phyloP scores from a whole-genome alignment of 2,113 vertebrate species.

The Odocoileus virginianus region DNA sequence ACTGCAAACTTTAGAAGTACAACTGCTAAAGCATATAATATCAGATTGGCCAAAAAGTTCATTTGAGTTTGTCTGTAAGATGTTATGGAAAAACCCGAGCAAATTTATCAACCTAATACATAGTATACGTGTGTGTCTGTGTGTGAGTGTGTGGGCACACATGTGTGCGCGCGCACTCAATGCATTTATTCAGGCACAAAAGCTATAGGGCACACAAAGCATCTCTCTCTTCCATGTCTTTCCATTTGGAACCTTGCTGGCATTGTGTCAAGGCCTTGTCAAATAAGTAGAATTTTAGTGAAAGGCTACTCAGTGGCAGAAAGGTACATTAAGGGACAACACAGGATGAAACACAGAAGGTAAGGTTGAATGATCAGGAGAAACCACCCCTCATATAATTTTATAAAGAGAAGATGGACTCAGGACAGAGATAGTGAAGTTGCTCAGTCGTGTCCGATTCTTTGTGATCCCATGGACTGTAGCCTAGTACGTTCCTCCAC shows the following conservation, averaged over 20 bases:
- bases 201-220: background rate
- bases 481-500: too few species aligned
- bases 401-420: background rate
- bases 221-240: background rate
- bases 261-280: background rate
- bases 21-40: background rate
- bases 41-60: background rate
- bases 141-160: too few species aligned
- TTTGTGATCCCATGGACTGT: too few species aligned
- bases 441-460: too few species aligned
- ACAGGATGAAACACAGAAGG: background rate
- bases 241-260: background rate
- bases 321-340: background rate
- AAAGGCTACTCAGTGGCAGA: background rate
- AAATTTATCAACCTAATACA: background rate
- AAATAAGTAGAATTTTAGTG: background rate
- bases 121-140: too few species aligned
- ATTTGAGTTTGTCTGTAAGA: background rate
- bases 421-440: background rate
- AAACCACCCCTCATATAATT: background rate
- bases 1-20: background rate
- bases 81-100: background rate
- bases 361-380: background rate
- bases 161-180: accelerated
- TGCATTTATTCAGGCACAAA: background rate